Conservation (phyloP, 2,888 invertebrate genomes). For the Trissoscelio sp. region DNA sequence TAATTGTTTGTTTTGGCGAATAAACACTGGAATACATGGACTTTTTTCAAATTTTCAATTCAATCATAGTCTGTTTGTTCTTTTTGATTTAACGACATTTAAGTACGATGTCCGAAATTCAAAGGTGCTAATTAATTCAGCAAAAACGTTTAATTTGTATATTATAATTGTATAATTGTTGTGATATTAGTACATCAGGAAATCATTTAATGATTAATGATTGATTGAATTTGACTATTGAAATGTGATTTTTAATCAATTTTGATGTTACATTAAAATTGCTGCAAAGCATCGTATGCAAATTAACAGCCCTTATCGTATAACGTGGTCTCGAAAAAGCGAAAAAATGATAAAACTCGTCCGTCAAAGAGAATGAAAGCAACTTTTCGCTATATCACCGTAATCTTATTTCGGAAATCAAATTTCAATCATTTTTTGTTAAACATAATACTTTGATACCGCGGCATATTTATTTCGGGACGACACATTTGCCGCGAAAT, state of each 20-base stretch:
- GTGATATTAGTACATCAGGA: neutral
- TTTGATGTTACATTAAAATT: too few species aligned
- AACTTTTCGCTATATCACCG: neutral
- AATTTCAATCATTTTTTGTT: slow-evolving; percentile 45
- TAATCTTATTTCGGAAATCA: slow-evolving; percentile 40
- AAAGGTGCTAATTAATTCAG: neutral
- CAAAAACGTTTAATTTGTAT: neutral
- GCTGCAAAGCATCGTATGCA: neutral
- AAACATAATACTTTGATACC: slow-evolving; percentile 35
- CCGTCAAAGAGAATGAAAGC: slow-evolving; percentile 17
- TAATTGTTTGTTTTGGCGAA: neutral
- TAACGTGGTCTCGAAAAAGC: too few species aligned
- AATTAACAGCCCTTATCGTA: slow-evolving; percentile 7
- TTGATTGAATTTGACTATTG: neutral
- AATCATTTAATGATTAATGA: neutral
- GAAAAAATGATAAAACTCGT: neutral
- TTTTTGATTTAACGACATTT: neutral
- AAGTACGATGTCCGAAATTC: neutral
- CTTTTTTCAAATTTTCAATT: too few species aligned
- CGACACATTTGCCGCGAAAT: slow-evolving; percentile 39
- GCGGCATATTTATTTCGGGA: slow-evolving; percentile 21
- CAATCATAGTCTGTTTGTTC: too few species aligned
- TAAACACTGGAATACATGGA: too few species aligned
- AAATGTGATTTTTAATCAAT: too few species aligned
- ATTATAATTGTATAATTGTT: neutral